phyloP scores from a whole-genome alignment of 2,113 vertebrate species.

The Salvelinus namaycush region DNA sequence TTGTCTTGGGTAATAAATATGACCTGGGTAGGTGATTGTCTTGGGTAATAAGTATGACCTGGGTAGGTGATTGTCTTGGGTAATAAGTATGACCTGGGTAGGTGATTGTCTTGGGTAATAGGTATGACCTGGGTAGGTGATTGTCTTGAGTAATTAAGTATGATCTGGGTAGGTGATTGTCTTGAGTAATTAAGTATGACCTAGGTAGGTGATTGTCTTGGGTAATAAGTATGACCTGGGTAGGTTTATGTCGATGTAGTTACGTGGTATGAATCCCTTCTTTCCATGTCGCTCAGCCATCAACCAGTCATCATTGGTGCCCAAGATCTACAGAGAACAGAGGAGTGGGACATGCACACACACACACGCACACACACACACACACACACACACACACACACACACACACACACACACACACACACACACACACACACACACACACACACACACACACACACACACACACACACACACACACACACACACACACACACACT shows the following conservation, averaged over 20 bases:
- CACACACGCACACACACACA: no score
- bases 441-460: no score
- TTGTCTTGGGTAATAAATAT: constrained; percentile 47
- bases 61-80: background rate
- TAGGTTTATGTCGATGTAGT: constrained; percentile 80
- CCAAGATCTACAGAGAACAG: constrained; percentile 77
- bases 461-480: no score
- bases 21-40: background rate
- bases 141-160: background rate
- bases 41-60: background rate
- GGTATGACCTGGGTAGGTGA: background rate
- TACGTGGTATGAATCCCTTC: constrained; percentile 85
- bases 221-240: background rate
- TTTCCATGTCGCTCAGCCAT: constrained; percentile 80
- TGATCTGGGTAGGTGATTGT: background rate
- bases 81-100: background rate
- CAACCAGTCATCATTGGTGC: constrained; percentile 84
- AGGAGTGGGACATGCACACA: background rate
- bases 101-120: constrained; percentile 60
- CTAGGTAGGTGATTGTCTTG: constrained; percentile 64
- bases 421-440: no score
- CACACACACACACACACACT: no score
- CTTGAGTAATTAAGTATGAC: background rate
- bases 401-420: no score
- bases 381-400: no score